A percentile compares a stretch with the other conserved stretches of the same genome.
Evolutionary conservation across 2,797 vertebrate genomes (phyloP).

Genomic region (Epinephelus coioides): DNA sequence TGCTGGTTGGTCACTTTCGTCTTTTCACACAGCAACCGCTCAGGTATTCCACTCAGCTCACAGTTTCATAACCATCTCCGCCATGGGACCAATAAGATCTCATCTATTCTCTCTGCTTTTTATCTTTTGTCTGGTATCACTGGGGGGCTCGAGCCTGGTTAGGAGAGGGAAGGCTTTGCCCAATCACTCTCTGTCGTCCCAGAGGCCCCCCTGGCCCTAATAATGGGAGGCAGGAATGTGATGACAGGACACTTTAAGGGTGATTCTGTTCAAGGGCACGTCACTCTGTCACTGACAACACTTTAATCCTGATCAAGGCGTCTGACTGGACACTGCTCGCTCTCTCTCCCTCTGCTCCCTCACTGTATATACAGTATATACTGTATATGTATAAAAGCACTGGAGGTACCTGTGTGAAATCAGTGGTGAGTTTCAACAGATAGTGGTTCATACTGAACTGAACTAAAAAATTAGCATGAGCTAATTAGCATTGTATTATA

Average conservation of each 20-base stretch:
- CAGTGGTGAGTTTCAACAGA: not conserved
- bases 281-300: slow-evolving; percentile 83
- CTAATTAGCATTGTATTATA: not conserved
- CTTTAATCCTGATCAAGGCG: slow-evolving; percentile 85
- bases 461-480: not conserved
- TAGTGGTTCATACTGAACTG: not conserved
- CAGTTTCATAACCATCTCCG: slow-evolving; percentile 51
- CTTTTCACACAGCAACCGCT: slow-evolving; percentile 26
- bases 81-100: slow-evolving; percentile 53
- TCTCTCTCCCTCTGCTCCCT: slow-evolving; percentile 3
- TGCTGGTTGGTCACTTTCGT: slow-evolving; percentile 21
- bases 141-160: slow-evolving; percentile 54
- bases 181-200: slow-evolving; percentile 67
- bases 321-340: slow-evolving; percentile 51
- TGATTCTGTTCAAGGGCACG: slow-evolving; percentile 83
- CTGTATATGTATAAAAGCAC: not conserved
- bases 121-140: slow-evolving; percentile 58
- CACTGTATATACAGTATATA: slow-evolving; percentile 27
- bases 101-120: slow-evolving; percentile 52
- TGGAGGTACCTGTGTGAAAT: not conserved
- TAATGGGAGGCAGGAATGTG: slow-evolving; percentile 83
- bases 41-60: slow-evolving; percentile 54
- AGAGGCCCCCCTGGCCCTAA: slow-evolving; percentile 51
- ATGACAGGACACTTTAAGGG: slow-evolving; percentile 85
- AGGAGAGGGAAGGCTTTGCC: slow-evolving; percentile 51